These are phyloP conservation scores for Cydia splendana DNA, from an alignment of 1,140 invertebrate genomes.

Conservation along the genomic window DNA sequence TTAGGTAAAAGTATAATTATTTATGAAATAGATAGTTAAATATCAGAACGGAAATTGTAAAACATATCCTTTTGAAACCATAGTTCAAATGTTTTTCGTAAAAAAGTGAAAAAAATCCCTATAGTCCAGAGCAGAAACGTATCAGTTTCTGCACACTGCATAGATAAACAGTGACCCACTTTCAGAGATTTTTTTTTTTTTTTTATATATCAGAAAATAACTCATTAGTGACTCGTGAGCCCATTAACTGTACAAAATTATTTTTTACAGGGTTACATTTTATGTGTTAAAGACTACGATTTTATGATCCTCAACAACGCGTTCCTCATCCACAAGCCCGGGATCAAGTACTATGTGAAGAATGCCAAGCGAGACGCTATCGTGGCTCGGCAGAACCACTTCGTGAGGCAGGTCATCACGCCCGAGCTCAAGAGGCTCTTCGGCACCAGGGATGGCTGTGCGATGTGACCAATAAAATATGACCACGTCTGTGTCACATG, in stretches of 20 bases:
- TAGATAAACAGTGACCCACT: too few species aligned
- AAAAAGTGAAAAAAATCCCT: too few species aligned
- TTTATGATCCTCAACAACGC: slow-evolving; percentile 95
- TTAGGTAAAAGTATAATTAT: too few species aligned
- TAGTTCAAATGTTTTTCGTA: too few species aligned
- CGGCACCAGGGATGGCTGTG: slow-evolving; percentile 89
- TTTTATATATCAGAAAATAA: too few species aligned
- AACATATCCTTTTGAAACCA: too few species aligned
- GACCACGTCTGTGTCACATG: background rate
- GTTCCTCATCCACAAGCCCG: slow-evolving; percentile 92
- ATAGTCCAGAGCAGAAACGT: too few species aligned
- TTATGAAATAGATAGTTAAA: too few species aligned
- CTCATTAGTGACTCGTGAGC: too few species aligned
- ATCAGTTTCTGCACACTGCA: too few species aligned
- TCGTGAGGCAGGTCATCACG: slow-evolving; percentile 90
- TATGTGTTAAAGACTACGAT: slow-evolving; percentile 93
- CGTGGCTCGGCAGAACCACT: slow-evolving; percentile 87
- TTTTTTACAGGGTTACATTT: slow-evolving; percentile 87
- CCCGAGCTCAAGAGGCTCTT: slow-evolving; percentile 92
- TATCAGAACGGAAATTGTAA: too few species aligned
- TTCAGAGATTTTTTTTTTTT: too few species aligned
- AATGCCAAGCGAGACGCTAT: slow-evolving; percentile 87
- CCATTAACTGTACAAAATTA: background rate
- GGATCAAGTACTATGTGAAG: slow-evolving; percentile 90
- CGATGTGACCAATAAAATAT: slow-evolving; percentile 82